Percentiles rank a stretch among this genome's conserved stretches.
Evolutionary conservation across 2,797 vertebrate genomes (phyloP).

Genomic region (Spea hammondii): DNA sequence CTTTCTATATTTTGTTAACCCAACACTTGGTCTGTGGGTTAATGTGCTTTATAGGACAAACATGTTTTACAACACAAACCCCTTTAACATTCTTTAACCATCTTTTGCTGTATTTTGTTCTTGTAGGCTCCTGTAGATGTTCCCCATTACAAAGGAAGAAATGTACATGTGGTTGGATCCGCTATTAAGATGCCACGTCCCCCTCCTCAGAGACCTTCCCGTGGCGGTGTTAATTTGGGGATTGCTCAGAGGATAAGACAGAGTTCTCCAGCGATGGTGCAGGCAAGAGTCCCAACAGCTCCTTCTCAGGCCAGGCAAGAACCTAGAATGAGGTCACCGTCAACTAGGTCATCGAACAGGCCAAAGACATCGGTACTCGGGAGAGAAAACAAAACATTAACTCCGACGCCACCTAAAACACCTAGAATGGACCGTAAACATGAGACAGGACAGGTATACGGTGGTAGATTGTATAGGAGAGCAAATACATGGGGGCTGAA

Average conservation of each 20-base stretch:
- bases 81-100: too few relatives aligned
- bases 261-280: conserved; percentile 27
- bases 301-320: rapidly evolving
- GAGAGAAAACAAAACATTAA: neutral
- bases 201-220: conserved; percentile 18
- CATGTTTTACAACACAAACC: too few relatives aligned
- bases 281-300: neutral
- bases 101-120: neutral
- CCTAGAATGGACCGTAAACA: neutral
- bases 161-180: conserved; percentile 78
- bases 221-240: conserved; percentile 1
- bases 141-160: conserved; percentile 76
- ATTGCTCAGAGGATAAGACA: conserved; percentile 5
- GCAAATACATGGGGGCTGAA: too few relatives aligned
- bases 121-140: conserved; percentile 73
- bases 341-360: conserved; percentile 35
- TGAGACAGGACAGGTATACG: neutral
- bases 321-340: neutral
- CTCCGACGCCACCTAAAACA: conserved; percentile 20
- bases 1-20: too few relatives aligned
- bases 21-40: too few relatives aligned
- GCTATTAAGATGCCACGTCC: conserved; percentile 65
- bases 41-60: too few relatives aligned
- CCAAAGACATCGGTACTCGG: conserved; percentile 25
- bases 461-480: neutral